Evolutionary conservation across 2,888 invertebrate genomes (phyloP), one percentile per base, ranked within the genome.

Genomic region (Acronicta psi): DNA sequence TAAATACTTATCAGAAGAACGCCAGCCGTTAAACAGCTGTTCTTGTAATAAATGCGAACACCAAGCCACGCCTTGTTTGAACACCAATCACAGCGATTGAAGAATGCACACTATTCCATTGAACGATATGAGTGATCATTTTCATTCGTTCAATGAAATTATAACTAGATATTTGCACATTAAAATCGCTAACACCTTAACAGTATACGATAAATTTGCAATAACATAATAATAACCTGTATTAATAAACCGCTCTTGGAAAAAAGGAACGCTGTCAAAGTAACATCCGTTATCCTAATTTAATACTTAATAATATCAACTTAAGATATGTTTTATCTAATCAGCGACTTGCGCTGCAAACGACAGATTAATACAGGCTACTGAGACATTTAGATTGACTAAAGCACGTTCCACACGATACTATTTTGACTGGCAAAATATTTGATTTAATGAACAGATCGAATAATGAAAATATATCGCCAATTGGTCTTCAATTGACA

Each of bases 91-190:
- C 53, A 67, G 69, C 64, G 69, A 67, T 58, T 25, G 46, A 37
- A 58, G 42, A 50, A 45, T 53, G 69, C 67, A 69, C 62, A 68
- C 66, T 66, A 66, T 47, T 16, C 63, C 69, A 69, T 69, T 69
- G 67, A 69, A 67, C 58, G 52, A 63, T 13, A 36, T 31, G 69
- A 68, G 60, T 52, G 53, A 59, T 59, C 16, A 45, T 34, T 49
- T 44, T 60, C 64, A 66, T 31, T 42, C 56, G 47, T 59, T 60
- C 71, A 66, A 66, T 53, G 61, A 50, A 56, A 70, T 42, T 70
- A 69, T 66, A 70, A 69, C 69, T 69, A 69, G 56, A 60, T 51
- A 69, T 59, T 44, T 52, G 70, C 70, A 54, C 38, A 31, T 17
- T 60, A 18, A 25, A 59, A 67, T 59, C 69, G 69, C 69, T 69